Percentiles rank a stretch among this genome's conserved stretches.
These are phyloP conservation scores for Eulemur mongoz DNA, from an alignment of 2,797 vertebrate species.

Conservation along the genomic window DNA sequence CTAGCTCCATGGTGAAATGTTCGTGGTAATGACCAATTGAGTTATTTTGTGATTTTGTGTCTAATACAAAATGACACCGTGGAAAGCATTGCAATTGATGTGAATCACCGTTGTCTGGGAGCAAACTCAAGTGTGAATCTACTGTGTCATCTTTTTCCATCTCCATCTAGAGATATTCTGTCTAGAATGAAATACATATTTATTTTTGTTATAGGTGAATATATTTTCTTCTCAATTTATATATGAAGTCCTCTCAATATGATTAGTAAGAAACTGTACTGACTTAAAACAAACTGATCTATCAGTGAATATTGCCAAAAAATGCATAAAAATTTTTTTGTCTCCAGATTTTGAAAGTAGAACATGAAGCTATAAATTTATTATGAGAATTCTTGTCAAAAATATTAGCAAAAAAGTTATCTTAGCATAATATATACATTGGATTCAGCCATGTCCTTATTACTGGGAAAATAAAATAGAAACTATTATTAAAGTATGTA, in stretches of 20 bases:
- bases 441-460: background rate
- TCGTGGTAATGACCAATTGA: background rate
- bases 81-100: background rate
- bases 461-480: constrained; percentile 9
- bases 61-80: background rate
- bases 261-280: background rate
- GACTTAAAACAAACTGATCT: background rate
- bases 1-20: background rate
- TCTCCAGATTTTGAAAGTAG: background rate
- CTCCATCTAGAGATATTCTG: background rate
- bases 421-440: background rate
- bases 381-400: background rate
- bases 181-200: background rate
- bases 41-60: background rate
- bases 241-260: background rate
- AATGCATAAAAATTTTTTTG: background rate
- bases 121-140: background rate
- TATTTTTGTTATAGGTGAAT: background rate
- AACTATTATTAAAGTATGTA: background rate
- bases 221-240: background rate
- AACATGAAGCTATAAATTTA: background rate
- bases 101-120: fast-evolving
- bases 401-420: background rate
- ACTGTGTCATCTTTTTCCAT: background rate
- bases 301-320: background rate